Percentiles rank a stretch among this genome's conserved stretches.
phyloP scores from a whole-genome alignment of 2,888 invertebrate genomes.

The Melinopterus prodromus region DNA sequence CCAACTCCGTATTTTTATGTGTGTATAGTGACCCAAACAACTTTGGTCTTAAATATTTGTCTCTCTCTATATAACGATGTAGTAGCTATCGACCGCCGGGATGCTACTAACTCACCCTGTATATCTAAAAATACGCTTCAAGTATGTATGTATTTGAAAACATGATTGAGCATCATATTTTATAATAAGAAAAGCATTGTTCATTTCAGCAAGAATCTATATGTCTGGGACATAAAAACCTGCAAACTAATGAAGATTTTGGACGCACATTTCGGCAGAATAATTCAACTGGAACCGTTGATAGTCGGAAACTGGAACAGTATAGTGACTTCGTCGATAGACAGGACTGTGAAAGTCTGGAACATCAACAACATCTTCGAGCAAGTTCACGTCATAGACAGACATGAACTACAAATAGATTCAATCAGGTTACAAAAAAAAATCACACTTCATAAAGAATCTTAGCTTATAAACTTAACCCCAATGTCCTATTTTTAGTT shows the following conservation, averaged over 20 bases:
- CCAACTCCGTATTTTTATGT: too few species aligned
- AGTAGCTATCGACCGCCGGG: too few species aligned
- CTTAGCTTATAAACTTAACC: background rate
- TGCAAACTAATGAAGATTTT: slow-evolving; percentile 87
- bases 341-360: slow-evolving; percentile 98
- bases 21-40: too few species aligned
- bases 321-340: slow-evolving; percentile 96
- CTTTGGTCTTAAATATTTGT: too few species aligned
- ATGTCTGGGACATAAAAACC: slow-evolving; percentile 90
- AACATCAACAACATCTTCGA: slow-evolving; percentile 99
- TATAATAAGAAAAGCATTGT: too few species aligned
- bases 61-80: too few species aligned
- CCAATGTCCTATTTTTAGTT: slow-evolving; percentile 59
- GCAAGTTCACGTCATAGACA: slow-evolving; percentile 93
- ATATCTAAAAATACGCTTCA: too few species aligned
- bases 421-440: slow-evolving; percentile 73
- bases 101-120: too few species aligned
- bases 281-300: slow-evolving; percentile 89
- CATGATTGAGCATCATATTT: too few species aligned
- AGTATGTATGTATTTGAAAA: too few species aligned
- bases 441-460: background rate
- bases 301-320: slow-evolving; percentile 92
- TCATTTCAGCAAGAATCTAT: slow-evolving; percentile 82
- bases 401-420: slow-evolving; percentile 95
- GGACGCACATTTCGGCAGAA: slow-evolving; percentile 96